Conservation (phyloP, 2,113 vertebrate genomes). For the Diglossa brunneiventris region DNA sequence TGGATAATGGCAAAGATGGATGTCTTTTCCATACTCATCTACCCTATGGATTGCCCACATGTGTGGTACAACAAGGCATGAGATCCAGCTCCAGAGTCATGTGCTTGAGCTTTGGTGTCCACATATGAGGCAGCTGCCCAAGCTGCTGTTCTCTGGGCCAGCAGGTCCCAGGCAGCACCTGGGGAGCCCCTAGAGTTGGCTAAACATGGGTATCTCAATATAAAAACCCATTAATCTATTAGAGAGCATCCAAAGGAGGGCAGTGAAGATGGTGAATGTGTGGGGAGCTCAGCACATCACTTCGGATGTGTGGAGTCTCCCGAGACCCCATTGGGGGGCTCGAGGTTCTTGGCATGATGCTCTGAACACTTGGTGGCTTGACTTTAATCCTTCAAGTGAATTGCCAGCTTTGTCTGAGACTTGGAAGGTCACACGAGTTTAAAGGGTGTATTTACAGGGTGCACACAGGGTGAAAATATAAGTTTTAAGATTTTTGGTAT, state of each 20-base stretch:
- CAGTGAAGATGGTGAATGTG: not conserved
- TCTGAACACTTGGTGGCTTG: too few relatives aligned
- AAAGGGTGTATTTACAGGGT: too few relatives aligned
- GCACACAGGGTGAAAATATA: too few relatives aligned
- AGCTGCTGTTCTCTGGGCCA: not conserved
- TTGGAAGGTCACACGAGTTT: too few relatives aligned
- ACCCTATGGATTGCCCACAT: not conserved
- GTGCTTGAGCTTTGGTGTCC: not conserved
- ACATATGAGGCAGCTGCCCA: accelerated
- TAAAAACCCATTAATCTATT: not conserved
- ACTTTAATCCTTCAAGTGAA: too few relatives aligned
- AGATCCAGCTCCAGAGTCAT: not conserved
- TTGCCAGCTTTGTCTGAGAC: too few relatives aligned
- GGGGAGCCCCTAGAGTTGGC: not conserved
- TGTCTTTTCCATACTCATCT: not conserved
- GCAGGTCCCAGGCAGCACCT: not conserved
- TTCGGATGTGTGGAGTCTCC: too few relatives aligned
- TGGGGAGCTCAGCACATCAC: too few relatives aligned
- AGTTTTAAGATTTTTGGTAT: too few relatives aligned
- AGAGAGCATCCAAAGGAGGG: not conserved
- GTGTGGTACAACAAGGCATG: not conserved
- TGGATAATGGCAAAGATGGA: not conserved
- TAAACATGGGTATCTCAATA: not conserved
- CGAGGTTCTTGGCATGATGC: too few relatives aligned
- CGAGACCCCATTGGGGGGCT: too few relatives aligned